phyloP scores from a whole-genome alignment of 2,888 invertebrate species.

The Microdon myrmicae region DNA sequence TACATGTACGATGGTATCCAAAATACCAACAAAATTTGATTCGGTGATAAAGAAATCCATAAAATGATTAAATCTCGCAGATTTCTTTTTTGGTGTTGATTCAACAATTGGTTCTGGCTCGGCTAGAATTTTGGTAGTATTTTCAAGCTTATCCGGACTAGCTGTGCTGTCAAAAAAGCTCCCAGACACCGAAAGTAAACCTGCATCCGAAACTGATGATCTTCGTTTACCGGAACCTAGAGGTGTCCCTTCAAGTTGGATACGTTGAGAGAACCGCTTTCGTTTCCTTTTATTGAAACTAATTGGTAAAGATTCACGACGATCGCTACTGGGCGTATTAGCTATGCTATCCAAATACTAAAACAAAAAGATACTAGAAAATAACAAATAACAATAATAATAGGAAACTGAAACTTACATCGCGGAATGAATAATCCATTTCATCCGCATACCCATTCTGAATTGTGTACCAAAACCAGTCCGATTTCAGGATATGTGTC shows the following conservation, averaged over 20 bases:
- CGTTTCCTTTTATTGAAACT: conserved; percentile 77
- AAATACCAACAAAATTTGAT: conserved; percentile 95
- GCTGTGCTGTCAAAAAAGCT: conserved; percentile 90
- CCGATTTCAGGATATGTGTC: conserved; percentile 85
- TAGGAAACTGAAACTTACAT: conserved; percentile 71
- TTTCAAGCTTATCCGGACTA: conserved; percentile 77
- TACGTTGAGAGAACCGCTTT: conserved; percentile 74
- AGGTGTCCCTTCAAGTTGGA: conserved; percentile 65
- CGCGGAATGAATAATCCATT: conserved; percentile 86
- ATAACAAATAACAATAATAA: too few species aligned
- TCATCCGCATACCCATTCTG: conserved; percentile 96
- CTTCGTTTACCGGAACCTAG: conserved; percentile 74
- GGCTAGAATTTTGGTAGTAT: conserved; percentile 58
- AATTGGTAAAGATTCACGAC: conserved; percentile 71
- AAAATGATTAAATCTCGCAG: conserved; percentile 68
- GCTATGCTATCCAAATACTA: conserved; percentile 66
- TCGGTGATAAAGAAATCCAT: conserved; percentile 96
- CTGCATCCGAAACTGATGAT: conserved; percentile 87
- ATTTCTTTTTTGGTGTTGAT: conserved; percentile 63
- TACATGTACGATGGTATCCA: conserved; percentile 92
- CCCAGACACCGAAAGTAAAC: conserved; percentile 83
- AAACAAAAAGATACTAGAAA: not conserved
- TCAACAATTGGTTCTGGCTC: conserved; percentile 59
- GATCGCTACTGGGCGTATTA: conserved; percentile 67
- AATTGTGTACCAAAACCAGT: conserved; percentile 99